phyloP scores from a whole-genome alignment of 2,888 invertebrate genomes.

The Stenichneumon culpator region DNA sequence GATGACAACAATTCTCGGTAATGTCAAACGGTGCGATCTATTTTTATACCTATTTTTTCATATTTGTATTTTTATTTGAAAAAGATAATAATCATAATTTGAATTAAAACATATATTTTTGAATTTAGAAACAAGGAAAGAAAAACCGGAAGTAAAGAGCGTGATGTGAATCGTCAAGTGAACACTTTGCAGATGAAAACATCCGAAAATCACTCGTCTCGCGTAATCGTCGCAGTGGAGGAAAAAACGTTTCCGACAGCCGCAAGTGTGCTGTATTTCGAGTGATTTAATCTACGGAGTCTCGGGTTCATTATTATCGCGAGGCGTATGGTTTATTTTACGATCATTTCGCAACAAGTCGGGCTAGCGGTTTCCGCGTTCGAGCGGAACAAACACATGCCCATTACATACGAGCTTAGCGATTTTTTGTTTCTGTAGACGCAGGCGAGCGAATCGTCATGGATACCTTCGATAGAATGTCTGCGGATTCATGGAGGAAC shows the following conservation, averaged over 20 bases:
- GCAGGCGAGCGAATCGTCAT: neutral
- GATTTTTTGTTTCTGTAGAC: neutral
- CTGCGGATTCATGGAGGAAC: no score
- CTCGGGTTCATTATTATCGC: neutral
- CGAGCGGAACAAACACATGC: neutral
- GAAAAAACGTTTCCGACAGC: neutral
- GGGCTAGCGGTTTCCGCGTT: conserved; percentile 10
- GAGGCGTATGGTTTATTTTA: neutral
- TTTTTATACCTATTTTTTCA: neutral
- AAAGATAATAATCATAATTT: no score
- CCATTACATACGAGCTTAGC: neutral
- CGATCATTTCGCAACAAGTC: neutral
- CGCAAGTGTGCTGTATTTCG: neutral
- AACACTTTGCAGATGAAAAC: neutral
- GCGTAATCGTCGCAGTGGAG: neutral
- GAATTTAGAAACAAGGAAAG: neutral
- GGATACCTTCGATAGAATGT: no score
- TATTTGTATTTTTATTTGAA: neutral
- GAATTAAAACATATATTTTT: neutral
- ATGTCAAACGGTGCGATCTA: neutral
- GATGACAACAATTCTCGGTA: neutral
- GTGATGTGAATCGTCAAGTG: neutral
- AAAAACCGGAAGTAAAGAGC: neutral
- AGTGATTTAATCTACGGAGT: neutral
- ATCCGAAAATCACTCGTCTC: neutral